Evolutionary conservation across 2,113 vertebrate species (phyloP).

Genomic region (Melanotaenia duboulayi): DNA sequence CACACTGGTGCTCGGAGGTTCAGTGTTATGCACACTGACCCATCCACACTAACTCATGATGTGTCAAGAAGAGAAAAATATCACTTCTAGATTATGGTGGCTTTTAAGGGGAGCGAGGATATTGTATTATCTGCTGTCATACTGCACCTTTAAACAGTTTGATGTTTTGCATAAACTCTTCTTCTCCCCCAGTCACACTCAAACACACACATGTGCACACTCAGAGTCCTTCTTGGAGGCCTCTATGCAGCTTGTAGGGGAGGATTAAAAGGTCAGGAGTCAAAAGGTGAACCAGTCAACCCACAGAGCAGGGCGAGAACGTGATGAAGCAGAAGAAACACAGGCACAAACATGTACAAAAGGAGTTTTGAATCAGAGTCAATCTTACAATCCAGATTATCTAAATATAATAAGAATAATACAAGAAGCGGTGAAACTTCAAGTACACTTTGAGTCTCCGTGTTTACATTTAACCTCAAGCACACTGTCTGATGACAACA

Average conservation of each 20-base stretch:
- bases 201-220: constrained; percentile 6
- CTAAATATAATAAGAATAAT: background rate
- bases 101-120: background rate
- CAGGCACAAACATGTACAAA: background rate
- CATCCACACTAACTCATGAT: background rate
- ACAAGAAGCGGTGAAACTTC: no score
- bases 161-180: background rate
- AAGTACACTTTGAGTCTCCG: background rate
- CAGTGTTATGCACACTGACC: background rate
- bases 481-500: background rate
- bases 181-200: constrained; percentile 3
- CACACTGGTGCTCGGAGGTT: background rate
- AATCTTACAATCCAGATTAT: constrained; percentile 6
- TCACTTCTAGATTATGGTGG: no score
- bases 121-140: background rate
- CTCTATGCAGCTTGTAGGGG: constrained; percentile 60
- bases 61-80: background rate
- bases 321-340: constrained; percentile 51
- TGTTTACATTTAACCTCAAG: background rate
- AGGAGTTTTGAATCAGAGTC: constrained; percentile 2
- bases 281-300: constrained; percentile 53
- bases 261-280: constrained; percentile 68
- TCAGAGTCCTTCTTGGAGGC: constrained; percentile 35
- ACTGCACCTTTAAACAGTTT: background rate
- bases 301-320: constrained; percentile 21